These are phyloP conservation scores for Hephaestus fuliginosus DNA, from an alignment of 2,797 vertebrate species.

Conservation along the genomic window DNA sequence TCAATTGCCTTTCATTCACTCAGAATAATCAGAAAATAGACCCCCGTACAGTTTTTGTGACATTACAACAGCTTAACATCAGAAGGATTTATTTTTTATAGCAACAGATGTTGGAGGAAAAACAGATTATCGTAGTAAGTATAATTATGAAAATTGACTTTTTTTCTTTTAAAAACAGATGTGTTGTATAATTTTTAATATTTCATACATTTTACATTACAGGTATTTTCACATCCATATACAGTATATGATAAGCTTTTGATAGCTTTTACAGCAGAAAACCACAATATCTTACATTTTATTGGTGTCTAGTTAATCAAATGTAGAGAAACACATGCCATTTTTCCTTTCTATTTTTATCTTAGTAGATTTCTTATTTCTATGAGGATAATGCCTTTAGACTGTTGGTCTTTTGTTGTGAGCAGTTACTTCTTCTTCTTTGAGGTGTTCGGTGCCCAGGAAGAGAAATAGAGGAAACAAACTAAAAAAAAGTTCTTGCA, in stretches of 20 bases:
- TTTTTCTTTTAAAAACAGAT: background rate
- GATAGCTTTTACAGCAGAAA: background rate
- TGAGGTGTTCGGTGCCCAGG: no score
- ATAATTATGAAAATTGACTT: background rate
- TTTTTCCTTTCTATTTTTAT: background rate
- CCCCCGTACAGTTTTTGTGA: background rate
- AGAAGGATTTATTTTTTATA: background rate
- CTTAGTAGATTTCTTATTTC: background rate
- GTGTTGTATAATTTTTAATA: background rate
- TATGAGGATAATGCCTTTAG: background rate
- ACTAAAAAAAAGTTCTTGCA: background rate
- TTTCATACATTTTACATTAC: background rate
- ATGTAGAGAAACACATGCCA: background rate
- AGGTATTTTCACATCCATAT: background rate
- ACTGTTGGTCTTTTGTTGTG: no score
- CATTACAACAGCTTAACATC: slow-evolving; percentile 24
- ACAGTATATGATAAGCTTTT: background rate
- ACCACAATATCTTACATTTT: no score
- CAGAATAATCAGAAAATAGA: slow-evolving; percentile 39
- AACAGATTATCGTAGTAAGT: slow-evolving; percentile 1
- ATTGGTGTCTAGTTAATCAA: background rate
- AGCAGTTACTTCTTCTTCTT: no score
- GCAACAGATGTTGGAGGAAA: slow-evolving; percentile 3
- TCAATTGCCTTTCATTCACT: slow-evolving; percentile 36
- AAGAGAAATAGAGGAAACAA: background rate